Conservation (phyloP, 1,140 invertebrate genomes). For the Nomia melanderi region DNA sequence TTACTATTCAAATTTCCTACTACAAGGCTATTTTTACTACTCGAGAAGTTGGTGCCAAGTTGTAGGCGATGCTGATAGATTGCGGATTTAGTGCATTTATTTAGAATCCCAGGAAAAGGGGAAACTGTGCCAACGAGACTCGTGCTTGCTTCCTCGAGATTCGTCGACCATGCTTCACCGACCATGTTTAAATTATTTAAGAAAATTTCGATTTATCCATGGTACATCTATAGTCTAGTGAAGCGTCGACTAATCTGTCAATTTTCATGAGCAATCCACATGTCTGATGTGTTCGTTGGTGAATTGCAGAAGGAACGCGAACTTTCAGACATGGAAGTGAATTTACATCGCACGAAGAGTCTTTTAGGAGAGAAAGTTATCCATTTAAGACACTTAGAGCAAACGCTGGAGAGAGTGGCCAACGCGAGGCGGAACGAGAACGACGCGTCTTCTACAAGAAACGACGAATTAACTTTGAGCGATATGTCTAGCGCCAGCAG, state of each 20-base stretch:
- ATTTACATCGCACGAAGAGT: conserved; percentile 88
- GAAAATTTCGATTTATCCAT: no score
- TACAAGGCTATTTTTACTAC: no score
- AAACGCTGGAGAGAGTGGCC: conserved; percentile 85
- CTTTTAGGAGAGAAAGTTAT: conserved; percentile 90
- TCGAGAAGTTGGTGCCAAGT: no score
- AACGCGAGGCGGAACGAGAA: conserved; percentile 76
- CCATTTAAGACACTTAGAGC: conserved; percentile 87
- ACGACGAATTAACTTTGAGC: conserved; percentile 81
- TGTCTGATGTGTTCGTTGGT: not conserved
- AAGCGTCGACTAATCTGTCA: not conserved
- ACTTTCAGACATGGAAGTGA: conserved; percentile 90
- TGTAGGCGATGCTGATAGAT: no score
- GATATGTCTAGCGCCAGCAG: conserved; percentile 86
- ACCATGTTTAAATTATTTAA: no score
- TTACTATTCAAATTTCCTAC: no score
- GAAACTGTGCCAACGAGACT: no score
- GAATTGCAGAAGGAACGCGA: conserved; percentile 86
- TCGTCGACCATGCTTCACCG: no score
- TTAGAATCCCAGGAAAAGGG: no score
- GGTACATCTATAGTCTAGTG: no score
- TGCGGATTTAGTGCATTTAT: no score
- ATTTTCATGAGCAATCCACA: not conserved
- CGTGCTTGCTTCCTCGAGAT: no score
- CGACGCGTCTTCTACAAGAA: conserved; percentile 79